Percentiles rank a stretch among this genome's conserved stretches.
Conservation (phyloP, 2,113 vertebrate genomes). For the Cepphus grylle region DNA sequence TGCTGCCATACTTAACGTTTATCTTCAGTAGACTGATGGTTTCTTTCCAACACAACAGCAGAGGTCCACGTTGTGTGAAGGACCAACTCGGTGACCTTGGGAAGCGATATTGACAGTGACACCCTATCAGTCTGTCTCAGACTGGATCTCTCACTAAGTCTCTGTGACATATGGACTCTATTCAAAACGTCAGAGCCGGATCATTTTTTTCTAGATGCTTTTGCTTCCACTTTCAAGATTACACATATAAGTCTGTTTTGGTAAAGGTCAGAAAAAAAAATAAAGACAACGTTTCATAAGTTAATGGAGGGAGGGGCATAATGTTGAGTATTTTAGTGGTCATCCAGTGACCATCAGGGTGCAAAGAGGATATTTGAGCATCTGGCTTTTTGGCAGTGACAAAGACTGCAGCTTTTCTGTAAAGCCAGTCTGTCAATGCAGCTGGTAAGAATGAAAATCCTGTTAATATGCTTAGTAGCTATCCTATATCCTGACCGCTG, state of each 20-base stretch:
- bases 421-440: neutral
- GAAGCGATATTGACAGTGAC: neutral
- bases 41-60: neutral
- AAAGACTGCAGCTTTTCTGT: neutral
- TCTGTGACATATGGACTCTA: neutral
- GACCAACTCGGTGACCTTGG: neutral
- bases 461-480: neutral
- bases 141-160: neutral
- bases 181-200: neutral
- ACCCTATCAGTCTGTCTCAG: neutral
- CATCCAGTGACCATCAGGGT: neutral
- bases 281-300: neutral
- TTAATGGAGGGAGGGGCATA: neutral
- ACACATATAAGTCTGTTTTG: neutral
- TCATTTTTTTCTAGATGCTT: neutral
- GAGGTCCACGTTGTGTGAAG: neutral
- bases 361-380: neutral
- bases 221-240: neutral
- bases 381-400: neutral
- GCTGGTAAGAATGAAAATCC: neutral
- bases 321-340: neutral
- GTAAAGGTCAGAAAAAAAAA: neutral
- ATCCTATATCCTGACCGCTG: neutral
- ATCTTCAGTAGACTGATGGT: neutral
- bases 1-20: neutral